A percentile compares a stretch with the other conserved stretches of the same genome.
Conservation (phyloP, 2,888 invertebrate genomes). For the Blastobasis lacticolella region DNA sequence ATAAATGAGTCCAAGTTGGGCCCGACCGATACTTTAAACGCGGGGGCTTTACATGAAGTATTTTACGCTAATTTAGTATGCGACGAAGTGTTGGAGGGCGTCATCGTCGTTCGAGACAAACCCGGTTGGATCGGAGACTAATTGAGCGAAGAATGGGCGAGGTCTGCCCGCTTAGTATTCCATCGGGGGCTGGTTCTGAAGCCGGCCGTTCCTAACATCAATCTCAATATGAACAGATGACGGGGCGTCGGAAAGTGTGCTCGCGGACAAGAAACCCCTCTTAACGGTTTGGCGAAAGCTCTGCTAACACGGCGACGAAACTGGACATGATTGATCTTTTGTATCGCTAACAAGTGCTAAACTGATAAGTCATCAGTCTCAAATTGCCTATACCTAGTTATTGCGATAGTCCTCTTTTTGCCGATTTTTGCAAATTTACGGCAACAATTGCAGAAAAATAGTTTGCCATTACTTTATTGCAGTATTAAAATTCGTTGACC, state of each 20-base stretch:
- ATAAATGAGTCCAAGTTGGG: slow-evolving; percentile 15
- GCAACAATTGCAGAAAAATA: no score
- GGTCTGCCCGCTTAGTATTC: slow-evolving; percentile 61
- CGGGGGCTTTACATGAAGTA: slow-evolving; percentile 54
- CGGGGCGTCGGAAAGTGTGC: slow-evolving; percentile 56
- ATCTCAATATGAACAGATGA: slow-evolving; percentile 69
- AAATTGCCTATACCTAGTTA: neutral
- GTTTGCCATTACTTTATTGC: slow-evolving; percentile 28
- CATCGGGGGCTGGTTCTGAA: slow-evolving; percentile 38
- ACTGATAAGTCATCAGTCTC: neutral
- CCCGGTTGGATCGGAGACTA: slow-evolving; percentile 51
- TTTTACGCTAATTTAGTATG: slow-evolving; percentile 64
- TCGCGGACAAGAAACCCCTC: slow-evolving; percentile 64
- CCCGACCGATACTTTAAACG: slow-evolving; percentile 46
- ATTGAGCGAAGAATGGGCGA: slow-evolving; percentile 64
- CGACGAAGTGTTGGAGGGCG: slow-evolving; percentile 45
- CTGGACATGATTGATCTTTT: slow-evolving; percentile 54
- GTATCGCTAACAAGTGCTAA: slow-evolving; percentile 2
- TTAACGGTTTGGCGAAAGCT: slow-evolving; percentile 46
- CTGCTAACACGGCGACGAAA: slow-evolving; percentile 27
- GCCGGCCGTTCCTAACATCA: slow-evolving; percentile 57
- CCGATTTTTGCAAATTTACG: no score
- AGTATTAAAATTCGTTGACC: slow-evolving; percentile 38
- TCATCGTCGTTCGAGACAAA: slow-evolving; percentile 43
- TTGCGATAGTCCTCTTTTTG: no score